A percentile compares a stretch with the other conserved stretches of the same genome.
phyloP scores from a whole-genome alignment of 2,888 invertebrate genomes.

The Linyphia triangularis region DNA sequence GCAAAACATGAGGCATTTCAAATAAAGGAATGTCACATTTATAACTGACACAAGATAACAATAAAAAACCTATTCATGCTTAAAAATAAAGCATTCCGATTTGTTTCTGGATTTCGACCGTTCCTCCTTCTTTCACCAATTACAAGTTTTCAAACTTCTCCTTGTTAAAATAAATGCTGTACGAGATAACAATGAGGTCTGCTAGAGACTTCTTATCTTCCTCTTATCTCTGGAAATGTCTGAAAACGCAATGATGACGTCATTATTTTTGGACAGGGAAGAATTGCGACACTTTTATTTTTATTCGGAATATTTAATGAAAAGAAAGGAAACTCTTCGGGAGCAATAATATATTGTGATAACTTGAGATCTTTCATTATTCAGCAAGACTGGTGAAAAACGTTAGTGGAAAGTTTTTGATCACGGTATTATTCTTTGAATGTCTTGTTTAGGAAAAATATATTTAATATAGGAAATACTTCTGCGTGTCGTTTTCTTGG shows the following conservation, averaged over 20 bases:
- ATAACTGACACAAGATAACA: too few relatives aligned
- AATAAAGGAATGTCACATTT: too few relatives aligned
- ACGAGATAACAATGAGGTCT: background rate
- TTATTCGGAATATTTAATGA: conserved; percentile 34
- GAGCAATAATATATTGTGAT: background rate
- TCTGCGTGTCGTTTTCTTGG: too few relatives aligned
- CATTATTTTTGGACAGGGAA: conserved; percentile 16
- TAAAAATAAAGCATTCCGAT: background rate
- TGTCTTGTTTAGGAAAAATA: background rate
- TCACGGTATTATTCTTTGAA: conserved; percentile 9
- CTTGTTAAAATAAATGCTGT: conserved; percentile 23
- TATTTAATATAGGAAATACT: background rate
- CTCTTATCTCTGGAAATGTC: background rate
- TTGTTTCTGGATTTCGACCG: background rate
- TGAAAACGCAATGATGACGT: background rate
- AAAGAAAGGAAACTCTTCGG: conserved; percentile 18
- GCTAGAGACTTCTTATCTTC: background rate
- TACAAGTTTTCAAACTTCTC: background rate
- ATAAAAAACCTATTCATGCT: too few relatives aligned
- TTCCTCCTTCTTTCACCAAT: background rate
- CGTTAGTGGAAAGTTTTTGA: background rate
- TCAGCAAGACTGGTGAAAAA: background rate
- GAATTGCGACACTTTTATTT: conserved; percentile 14
- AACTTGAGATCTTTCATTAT: conserved; percentile 16
- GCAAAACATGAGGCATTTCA: too few relatives aligned